A percentile compares a stretch with the other conserved stretches of the same genome.
Conservation (phyloP, 2,113 vertebrate species). For the Phalacrocorax pelagicus region DNA sequence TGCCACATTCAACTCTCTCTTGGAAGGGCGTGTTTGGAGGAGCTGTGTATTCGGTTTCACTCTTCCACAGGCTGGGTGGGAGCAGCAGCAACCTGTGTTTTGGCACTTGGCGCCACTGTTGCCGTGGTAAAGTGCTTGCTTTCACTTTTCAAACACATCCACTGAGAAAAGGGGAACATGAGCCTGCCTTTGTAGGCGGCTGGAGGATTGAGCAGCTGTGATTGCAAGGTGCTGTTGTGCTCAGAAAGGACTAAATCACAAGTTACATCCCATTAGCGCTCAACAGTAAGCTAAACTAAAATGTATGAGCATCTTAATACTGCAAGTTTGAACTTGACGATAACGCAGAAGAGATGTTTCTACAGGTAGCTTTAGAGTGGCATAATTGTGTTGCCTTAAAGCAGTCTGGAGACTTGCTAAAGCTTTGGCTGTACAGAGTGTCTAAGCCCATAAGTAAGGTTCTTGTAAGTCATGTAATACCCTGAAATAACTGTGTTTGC, state of each 20-base stretch:
- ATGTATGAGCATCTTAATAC: background rate
- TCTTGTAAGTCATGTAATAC: background rate
- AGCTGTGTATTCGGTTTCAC: rapidly evolving
- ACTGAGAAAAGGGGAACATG: background rate
- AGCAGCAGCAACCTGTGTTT: background rate
- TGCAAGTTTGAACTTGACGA: background rate
- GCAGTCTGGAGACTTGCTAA: background rate
- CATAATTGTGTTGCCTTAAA: background rate
- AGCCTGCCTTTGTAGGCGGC: background rate
- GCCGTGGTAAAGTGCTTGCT: background rate
- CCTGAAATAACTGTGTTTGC: background rate
- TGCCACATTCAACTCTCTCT: background rate
- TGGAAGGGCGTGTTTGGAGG: background rate
- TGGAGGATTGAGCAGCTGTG: background rate
- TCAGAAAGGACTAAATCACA: background rate
- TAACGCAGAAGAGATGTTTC: background rate
- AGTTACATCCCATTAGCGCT: background rate
- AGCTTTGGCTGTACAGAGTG: background rate
- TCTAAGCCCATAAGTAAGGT: background rate
- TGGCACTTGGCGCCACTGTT: background rate
- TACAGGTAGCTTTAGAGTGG: background rate
- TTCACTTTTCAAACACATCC: background rate
- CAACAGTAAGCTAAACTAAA: background rate
- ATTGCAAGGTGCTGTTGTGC: background rate
- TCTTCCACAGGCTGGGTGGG: background rate